Conservation (phyloP, 1,140 invertebrate genomes). For the Campoletis sonorensis region DNA sequence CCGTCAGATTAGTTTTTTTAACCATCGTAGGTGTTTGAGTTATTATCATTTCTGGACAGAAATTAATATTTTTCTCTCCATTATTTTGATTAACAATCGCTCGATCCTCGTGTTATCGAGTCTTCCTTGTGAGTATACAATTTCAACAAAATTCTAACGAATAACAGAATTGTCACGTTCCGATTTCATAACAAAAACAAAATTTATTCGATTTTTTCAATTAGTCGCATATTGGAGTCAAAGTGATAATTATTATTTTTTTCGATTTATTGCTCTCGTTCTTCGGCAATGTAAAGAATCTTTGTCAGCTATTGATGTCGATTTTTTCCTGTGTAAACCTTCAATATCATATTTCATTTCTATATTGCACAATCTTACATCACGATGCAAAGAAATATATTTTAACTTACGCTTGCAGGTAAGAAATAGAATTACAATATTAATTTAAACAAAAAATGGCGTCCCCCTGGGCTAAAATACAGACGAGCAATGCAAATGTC, state of each 20-base stretch:
- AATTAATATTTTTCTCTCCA: background rate
- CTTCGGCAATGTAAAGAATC: background rate
- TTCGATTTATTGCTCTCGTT: background rate
- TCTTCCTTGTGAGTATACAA: background rate
- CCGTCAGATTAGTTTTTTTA: conserved; percentile 2
- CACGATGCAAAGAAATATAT: conserved; percentile 2
- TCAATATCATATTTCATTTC: background rate
- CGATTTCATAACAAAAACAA: background rate
- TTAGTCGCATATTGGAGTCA: background rate
- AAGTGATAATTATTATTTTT: background rate
- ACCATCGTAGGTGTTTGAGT: background rate
- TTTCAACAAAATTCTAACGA: background rate
- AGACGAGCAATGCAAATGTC: conserved; percentile 61
- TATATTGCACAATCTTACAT: conserved; percentile 36
- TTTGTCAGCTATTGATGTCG: background rate
- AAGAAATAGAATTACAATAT: conserved; percentile 7
- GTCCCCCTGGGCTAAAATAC: conserved; percentile 72
- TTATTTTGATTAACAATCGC: background rate
- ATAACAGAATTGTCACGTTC: background rate
- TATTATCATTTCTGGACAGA: background rate
- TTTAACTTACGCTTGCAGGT: background rate
- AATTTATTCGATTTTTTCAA: background rate
- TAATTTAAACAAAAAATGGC: conserved; percentile 57
- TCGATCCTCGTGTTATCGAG: background rate
- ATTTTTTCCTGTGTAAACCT: background rate